Base-by-base conservation (phyloP, 2,888 invertebrate genomes). In the Dasypolia templi region DNA sequence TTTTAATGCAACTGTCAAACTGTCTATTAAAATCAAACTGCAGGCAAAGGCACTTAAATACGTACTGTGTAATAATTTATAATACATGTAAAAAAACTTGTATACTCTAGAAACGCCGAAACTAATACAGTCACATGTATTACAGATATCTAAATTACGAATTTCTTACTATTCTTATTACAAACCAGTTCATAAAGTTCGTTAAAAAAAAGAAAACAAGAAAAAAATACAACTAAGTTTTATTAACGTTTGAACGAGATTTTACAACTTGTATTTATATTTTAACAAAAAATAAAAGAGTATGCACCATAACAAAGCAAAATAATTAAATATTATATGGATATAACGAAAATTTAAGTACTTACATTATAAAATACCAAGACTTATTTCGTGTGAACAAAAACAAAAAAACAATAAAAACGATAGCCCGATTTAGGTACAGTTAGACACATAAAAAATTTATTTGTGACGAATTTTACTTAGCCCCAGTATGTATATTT, bases 1-100 rank as follows among this genome's bases (percentile, higher is more conserved):
- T 29, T 53, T 63, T 42, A 62, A 53, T 62, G 29, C 59, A 64
- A 51, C 56, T 49, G 46, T 46, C 7, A 58, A 49, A 63, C 32
- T 58, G 51, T 68, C 42, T 61, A 46, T 59, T 53, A 35, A 73
- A 79, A 83, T 49, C 12, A 67, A 86, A 84, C 53, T 56, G 73
- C 58, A 77, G 78, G 76, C 76, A 87, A 87, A 87, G 88, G 87
- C 88, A 88, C 87, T 87, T 88, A 85, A 63, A 86, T 64, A 84
- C n/a, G n/a, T n/a, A n/a, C 51, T 76, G 83, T 70, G 56, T 86
- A 71, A 77, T 74, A 72, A 64, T 79, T 53, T 64, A 68, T 63
- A 64, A 69, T 71, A 75, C 58, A 19, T 68, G 59, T 62, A 68
- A 81, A 77, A 77, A 63, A 59, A 46, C 58, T 59, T 75, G 17